phyloP scores from a whole-genome alignment of 2,113 vertebrate species.

The Megaceryle torquata region DNA sequence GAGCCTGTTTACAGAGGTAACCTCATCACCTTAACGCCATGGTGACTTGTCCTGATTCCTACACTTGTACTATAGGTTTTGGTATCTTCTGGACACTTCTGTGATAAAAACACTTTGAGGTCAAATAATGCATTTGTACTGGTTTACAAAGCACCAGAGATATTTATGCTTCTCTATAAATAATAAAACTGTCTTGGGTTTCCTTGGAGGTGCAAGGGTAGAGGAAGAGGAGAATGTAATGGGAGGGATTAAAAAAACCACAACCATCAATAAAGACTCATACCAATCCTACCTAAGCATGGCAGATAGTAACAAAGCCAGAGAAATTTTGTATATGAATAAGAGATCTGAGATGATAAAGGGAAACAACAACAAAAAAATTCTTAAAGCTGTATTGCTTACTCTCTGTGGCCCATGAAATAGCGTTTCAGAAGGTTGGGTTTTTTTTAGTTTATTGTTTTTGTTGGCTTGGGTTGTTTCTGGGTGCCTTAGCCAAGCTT shows the following conservation, averaged over 20 bases:
- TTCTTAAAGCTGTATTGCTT: background rate
- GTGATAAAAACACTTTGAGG: background rate
- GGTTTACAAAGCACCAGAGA: background rate
- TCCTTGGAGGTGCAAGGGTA: background rate
- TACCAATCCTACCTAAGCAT: background rate
- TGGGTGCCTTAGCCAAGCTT: background rate
- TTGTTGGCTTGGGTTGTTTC: background rate
- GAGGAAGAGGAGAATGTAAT: background rate
- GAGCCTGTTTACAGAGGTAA: background rate
- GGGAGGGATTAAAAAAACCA: background rate
- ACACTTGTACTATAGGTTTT: background rate
- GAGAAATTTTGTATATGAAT: background rate
- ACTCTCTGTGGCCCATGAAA: background rate
- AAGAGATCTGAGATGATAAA: background rate
- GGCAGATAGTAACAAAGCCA: background rate
- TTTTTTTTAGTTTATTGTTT: background rate
- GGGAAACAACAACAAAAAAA: too few species aligned
- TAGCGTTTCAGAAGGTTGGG: background rate
- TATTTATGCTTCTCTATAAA: background rate
- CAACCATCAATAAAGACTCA: background rate
- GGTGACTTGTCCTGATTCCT: background rate
- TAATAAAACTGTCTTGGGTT: conserved; percentile 1
- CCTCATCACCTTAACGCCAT: background rate
- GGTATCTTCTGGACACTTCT: background rate
- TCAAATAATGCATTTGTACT: background rate